Evolutionary conservation across 2,888 invertebrate genomes (phyloP), one percentile per base, ranked within the genome.

Genomic region (Lasioglossum zephyrum): DNA sequence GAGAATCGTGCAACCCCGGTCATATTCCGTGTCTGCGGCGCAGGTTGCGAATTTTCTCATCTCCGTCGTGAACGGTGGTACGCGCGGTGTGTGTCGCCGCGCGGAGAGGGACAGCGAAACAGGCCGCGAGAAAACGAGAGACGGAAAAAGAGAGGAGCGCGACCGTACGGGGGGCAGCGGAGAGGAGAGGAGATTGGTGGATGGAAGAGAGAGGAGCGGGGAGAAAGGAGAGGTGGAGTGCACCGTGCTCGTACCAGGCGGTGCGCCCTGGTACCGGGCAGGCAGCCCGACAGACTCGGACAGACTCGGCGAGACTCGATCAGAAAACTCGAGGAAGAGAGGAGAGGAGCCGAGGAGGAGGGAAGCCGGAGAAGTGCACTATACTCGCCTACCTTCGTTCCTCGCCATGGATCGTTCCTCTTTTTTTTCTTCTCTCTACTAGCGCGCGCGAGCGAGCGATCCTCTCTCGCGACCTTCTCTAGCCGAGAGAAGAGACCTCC

Each of bases 201-300:
- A 31, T 16, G 16, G 16, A 6, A 31, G 63, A 63, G 63, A 4
- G 82, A 80, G 81, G 73, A 78, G 82, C 77, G 88, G 75, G n/a
- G 73, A 73, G 81, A 63, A 53, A 80, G 84, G 77, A 75, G 77
- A 91, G 91, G 91, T 91, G 92, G 91, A 92, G 92, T 93, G 93
- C 93, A 92, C 85, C 86, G 90, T 81, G 57, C 57, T 92, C 93
- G 94, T 94, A 93, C 94, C 94, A 94, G 94, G 93, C 94, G 89
- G 94, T 91, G 93, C 93, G 91, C 93, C 92, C 94, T 94, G 94
- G 94, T 93, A 94, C 94, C 93, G 91, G 73, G 75, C 84, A 70
- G 57, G 74, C 69, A 79, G 83, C 78, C 72, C 78, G 85, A 85
- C 86, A 79, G 85, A 86, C 86, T 81, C 85, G 85, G 60, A 66